A percentile compares a stretch with the other conserved stretches of the same genome.
These are phyloP conservation scores for Timandra comae DNA, from an alignment of 2,888 invertebrate species.

Conservation along the genomic window DNA sequence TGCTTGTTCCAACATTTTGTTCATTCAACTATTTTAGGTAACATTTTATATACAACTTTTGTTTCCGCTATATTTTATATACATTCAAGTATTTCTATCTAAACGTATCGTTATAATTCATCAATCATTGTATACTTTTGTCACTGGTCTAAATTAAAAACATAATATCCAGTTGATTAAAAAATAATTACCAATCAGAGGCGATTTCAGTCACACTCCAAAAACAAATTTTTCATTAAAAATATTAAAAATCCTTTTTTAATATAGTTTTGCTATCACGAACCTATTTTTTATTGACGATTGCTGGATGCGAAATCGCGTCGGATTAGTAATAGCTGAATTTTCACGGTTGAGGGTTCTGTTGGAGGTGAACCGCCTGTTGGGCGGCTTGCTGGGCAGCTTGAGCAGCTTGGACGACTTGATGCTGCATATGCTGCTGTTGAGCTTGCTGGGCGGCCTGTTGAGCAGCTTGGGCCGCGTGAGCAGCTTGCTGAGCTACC, in stretches of 20 bases:
- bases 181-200: conserved; percentile 63
- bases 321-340: conserved; percentile 87
- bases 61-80: conserved; percentile 1
- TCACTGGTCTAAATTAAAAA: conserved; percentile 36
- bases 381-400: conserved; percentile 68
- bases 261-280: conserved; percentile 33
- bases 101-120: conserved; percentile 34
- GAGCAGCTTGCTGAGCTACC: conserved; percentile 45
- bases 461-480: conserved; percentile 44
- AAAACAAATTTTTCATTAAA: conserved; percentile 30
- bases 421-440: conserved; percentile 59
- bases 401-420: conserved; percentile 43
- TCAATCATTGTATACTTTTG: conserved; percentile 43
- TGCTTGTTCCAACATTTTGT: conserved; percentile 69
- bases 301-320: conserved; percentile 57
- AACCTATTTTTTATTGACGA: conserved; percentile 30
- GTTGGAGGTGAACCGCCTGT: conserved; percentile 73
- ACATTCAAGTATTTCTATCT: conserved; percentile 58
- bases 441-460: conserved; percentile 47
- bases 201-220: conserved; percentile 54
- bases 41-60: conserved; percentile 51
- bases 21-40: conserved; percentile 51
- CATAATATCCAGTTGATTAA: conserved; percentile 20
- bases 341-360: conserved; percentile 84
- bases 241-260: conserved; percentile 12